Evolutionary conservation across 2,113 vertebrate species (phyloP).

Genomic region (Manacus vitellinus): DNA sequence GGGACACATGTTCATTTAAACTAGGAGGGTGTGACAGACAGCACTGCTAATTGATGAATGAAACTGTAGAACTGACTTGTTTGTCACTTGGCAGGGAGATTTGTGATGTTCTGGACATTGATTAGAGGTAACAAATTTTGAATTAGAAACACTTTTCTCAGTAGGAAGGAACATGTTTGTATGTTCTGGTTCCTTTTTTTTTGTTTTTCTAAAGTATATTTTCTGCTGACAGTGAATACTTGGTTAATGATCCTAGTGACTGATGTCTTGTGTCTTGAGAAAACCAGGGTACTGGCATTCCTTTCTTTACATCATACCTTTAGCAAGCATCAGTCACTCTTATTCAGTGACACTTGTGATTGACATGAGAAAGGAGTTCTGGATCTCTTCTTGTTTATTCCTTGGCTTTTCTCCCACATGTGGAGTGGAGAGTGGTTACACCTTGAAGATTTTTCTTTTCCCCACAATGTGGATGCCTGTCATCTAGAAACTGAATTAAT

Average conservation of each 20-base stretch:
- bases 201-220: not conserved
- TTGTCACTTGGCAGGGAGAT: not conserved
- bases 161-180: not conserved
- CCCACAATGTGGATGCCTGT: not conserved
- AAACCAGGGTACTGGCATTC: not conserved
- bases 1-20: not conserved
- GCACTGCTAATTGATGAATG: not conserved
- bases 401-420: not conserved
- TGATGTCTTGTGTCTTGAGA: not conserved
- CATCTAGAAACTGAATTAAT: not conserved
- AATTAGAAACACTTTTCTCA: slow-evolving; percentile 34
- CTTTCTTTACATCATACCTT: not conserved
- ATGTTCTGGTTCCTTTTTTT: fast-evolving
- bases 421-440: not conserved
- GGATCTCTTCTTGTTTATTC: not conserved
- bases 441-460: not conserved
- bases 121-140: slow-evolving; percentile 21
- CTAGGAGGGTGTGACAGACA: not conserved
- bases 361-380: not conserved
- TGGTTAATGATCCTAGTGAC: not conserved
- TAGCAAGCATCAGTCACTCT: not conserved
- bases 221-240: not conserved
- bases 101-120: slow-evolving; percentile 19
- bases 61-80: not conserved
- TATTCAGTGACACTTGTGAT: not conserved